Evolutionary conservation across 2,113 vertebrate species (phyloP).

Genomic region (Gymnobelideus leadbeateri): DNA sequence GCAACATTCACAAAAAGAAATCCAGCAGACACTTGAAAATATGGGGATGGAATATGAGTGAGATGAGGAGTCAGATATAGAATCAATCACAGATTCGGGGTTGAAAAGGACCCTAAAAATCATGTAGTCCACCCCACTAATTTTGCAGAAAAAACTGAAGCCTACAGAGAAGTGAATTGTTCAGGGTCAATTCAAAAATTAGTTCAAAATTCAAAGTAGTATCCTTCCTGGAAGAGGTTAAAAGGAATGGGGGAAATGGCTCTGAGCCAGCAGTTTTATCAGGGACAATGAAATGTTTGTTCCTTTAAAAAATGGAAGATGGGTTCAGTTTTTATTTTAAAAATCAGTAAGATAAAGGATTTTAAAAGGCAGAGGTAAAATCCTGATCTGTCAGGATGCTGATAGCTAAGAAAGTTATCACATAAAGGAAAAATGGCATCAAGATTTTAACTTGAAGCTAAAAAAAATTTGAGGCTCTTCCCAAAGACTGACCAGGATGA

Average conservation of each 20-base stretch:
- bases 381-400: neutral
- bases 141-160: neutral
- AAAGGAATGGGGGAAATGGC: too few relatives aligned
- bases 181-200: neutral
- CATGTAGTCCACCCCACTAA: neutral
- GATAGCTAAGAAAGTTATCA: neutral
- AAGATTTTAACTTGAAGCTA: neutral
- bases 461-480: neutral
- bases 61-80: neutral
- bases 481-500: neutral
- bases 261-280: too few relatives aligned
- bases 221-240: too few relatives aligned
- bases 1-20: neutral
- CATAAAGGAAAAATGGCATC: neutral
- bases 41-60: neutral
- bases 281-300: too few relatives aligned
- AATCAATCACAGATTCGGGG: neutral
- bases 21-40: neutral
- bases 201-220: neutral
- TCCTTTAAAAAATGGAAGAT: too few relatives aligned
- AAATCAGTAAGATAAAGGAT: neutral
- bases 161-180: neutral
- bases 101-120: neutral
- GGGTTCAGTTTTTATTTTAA: neutral
- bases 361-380: neutral